Evolutionary conservation across 2,888 invertebrate species (phyloP).

Genomic region (Frankliniella fusca): DNA sequence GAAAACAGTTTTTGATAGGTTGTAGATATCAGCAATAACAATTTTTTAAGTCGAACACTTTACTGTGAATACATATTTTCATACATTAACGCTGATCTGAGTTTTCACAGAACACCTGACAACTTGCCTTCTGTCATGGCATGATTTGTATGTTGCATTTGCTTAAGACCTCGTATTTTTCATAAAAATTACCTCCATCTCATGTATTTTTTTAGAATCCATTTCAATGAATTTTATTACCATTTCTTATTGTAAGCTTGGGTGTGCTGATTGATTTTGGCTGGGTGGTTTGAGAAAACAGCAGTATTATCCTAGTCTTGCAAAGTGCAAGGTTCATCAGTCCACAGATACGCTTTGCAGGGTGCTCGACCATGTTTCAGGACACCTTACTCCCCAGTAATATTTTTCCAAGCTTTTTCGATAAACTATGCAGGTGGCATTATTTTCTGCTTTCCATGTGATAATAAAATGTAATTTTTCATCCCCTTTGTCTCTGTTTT

Average conservation of each 20-base stretch:
- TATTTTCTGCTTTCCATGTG: background rate
- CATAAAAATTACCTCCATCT: too few species aligned
- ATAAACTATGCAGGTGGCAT: background rate
- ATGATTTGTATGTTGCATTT: too few species aligned
- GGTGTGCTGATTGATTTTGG: background rate
- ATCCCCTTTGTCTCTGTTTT: background rate
- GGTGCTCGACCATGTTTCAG: too few species aligned
- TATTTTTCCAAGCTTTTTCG: too few species aligned
- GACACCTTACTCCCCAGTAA: too few species aligned
- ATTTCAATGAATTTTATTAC: background rate
- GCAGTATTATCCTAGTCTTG: background rate
- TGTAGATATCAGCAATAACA: background rate
- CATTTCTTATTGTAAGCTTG: background rate
- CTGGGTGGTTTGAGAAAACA: background rate
- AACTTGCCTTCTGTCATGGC: too few species aligned
- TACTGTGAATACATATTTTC: background rate
- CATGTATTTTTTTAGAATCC: background rate
- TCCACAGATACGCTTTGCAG: background rate
- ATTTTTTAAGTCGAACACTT: background rate
- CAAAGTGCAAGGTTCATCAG: background rate
- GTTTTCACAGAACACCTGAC: too few species aligned
- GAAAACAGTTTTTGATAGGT: background rate
- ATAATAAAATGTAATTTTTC: constrained; percentile 1
- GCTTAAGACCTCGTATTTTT: too few species aligned
- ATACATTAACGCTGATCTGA: too few species aligned